phyloP scores from a whole-genome alignment of 2,113 vertebrate species.

The Ailuropoda melanoleuca region DNA sequence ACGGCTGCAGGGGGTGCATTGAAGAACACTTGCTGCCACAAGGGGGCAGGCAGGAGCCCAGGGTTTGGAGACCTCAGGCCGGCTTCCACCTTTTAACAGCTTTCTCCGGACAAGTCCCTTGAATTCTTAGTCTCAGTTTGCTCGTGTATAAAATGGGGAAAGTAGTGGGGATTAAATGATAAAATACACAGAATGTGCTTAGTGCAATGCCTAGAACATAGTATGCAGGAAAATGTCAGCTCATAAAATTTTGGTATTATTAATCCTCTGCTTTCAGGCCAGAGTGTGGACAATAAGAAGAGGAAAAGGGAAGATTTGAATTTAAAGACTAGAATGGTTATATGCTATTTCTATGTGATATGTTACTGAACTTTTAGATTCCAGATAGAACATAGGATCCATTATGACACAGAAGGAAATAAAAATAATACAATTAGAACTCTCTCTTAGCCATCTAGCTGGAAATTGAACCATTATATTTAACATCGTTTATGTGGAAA shows the following conservation, averaged over 20 bases:
- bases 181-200: background rate
- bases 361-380: background rate
- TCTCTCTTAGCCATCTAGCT: background rate
- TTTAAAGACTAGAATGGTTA: background rate
- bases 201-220: background rate
- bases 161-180: background rate
- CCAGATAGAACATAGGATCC: background rate
- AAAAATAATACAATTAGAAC: background rate
- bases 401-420: background rate
- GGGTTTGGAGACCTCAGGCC: background rate
- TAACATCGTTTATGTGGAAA: background rate
- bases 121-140: background rate
- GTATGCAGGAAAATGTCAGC: background rate
- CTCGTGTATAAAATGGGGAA: background rate
- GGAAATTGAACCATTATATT: background rate
- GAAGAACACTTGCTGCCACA: background rate
- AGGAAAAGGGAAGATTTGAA: background rate
- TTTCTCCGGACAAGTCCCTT: background rate
- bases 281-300: background rate
- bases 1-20: fast-evolving
- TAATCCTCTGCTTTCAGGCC: background rate
- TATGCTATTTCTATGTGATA: background rate
- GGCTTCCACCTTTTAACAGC: background rate
- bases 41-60: background rate
- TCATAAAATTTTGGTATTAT: background rate